Conservation (phyloP, 2,113 vertebrate genomes). For the Xiphias gladius region DNA sequence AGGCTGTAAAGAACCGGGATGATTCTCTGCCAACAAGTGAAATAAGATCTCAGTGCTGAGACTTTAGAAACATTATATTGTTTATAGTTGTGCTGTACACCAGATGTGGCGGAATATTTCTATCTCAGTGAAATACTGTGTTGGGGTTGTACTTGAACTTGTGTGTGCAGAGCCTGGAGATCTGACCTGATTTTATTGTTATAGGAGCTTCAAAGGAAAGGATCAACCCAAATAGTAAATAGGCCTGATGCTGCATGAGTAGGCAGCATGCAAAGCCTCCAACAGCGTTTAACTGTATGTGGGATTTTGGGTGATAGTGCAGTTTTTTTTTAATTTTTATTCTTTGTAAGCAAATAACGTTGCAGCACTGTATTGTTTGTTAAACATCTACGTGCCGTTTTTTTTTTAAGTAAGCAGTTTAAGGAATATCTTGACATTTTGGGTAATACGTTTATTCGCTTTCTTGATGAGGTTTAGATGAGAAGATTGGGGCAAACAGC, state of each 20-base stretch:
- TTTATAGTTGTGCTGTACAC: conserved; percentile 40
- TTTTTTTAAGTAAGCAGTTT: not conserved
- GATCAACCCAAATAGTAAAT: conserved; percentile 40
- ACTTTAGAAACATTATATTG: conserved; percentile 47
- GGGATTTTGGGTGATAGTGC: not conserved
- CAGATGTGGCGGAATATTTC: conserved; percentile 43
- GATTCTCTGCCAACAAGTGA: conserved; percentile 41
- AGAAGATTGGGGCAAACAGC: not conserved
- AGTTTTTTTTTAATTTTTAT: not conserved
- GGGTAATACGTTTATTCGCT: too few species aligned
- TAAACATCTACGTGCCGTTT: not conserved
- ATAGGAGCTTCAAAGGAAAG: conserved; percentile 53
- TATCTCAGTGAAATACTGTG: conserved; percentile 29
- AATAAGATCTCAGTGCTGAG: conserved; percentile 50
- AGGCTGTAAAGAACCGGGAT: conserved; percentile 42
- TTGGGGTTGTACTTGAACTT: conserved; percentile 25
- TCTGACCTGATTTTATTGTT: conserved; percentile 70
- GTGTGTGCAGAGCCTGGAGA: conserved; percentile 57
- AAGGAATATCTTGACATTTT: not conserved
- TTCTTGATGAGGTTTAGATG: not conserved
- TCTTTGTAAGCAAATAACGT: not conserved
- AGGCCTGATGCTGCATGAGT: conserved; percentile 21
- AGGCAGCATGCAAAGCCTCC: conserved; percentile 7
- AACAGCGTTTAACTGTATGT: not conserved
- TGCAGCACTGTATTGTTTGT: not conserved